Evolutionary conservation across 2,113 vertebrate species (phyloP), one percentile per base, ranked within the genome.

Genomic region (Todiramphus chloris): DNA sequence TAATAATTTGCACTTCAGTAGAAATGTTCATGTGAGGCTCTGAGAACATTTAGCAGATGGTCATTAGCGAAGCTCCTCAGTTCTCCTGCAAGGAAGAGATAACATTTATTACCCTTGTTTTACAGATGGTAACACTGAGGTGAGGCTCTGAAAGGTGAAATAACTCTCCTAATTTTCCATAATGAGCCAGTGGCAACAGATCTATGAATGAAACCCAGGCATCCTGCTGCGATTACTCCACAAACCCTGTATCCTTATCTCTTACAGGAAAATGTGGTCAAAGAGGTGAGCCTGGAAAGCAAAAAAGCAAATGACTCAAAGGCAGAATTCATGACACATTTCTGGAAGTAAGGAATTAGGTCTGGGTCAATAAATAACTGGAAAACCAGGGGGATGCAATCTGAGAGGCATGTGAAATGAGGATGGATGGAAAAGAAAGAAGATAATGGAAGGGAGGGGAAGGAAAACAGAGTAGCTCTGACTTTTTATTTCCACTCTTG

Each of bases 1-100:
- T 96, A 97, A 97, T 96, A 96, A 97, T 96, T 97, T 97, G 92
- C 96, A 95, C 93, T 96, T 94, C 96, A 94, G 95, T 94, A 94
- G 96, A 96, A 93, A 96, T 80, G 95, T 87, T 91, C 89, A 96
- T 96, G 95, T 94, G 95, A 95, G 94, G 91, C 93, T 95, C 93
- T 79, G 90, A 94, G 89, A 97, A 94, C 95, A 87, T 97, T 96
- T 95, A 96, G 94, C 95, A 96, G 96, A 96, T 89, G 92, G 91
- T 85, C 94, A 94, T 97, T 96, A 94, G 81, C 0, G 3, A 91
- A 94, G 91, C 86, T 94, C 93, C 91, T 84, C 93, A 46, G 83
- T 56, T 94, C 95, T 96, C 93, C 96, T 97, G 96, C n/a, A 75
- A 95, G 95, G 94, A 95, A 96, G 95, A 96, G 96, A 96, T 95